phyloP scores from a whole-genome alignment of 2,888 invertebrate species.

The Teinopalpus imperialis region DNA sequence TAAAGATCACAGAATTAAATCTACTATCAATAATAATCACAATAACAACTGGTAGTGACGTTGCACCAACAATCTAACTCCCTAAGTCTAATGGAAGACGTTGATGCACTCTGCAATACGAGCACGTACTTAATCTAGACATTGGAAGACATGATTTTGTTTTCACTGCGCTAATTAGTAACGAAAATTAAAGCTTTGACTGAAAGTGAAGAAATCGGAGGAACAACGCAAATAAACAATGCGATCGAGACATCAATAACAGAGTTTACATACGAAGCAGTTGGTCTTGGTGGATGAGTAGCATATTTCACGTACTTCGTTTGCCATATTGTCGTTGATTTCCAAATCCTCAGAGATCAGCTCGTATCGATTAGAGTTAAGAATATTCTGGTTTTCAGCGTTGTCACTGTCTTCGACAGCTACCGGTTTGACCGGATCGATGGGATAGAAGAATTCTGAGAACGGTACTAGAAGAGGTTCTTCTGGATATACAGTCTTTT shows the following conservation, averaged over 20 bases:
- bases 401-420: constrained; percentile 68
- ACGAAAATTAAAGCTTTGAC: constrained; percentile 43
- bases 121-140: constrained; percentile 68
- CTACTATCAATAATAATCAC: constrained; percentile 38
- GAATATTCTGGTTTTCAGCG: constrained; percentile 71
- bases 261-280: constrained; percentile 76
- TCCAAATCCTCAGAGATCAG: constrained; percentile 63
- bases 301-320: constrained; percentile 81
- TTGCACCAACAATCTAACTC: constrained; percentile 47
- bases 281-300: constrained; percentile 57
- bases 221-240: constrained; percentile 33
- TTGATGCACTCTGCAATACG: constrained; percentile 45
- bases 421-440: constrained; percentile 67
- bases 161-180: constrained; percentile 70
- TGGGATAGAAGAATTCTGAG: constrained; percentile 66
- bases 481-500: constrained; percentile 70
- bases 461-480: constrained; percentile 68
- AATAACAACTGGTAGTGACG: constrained; percentile 37
- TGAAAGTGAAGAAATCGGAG: constrained; percentile 35
- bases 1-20: constrained; percentile 41
- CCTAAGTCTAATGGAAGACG: constrained; percentile 79
- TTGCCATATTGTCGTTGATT: constrained; percentile 81
- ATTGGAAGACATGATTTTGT: constrained; percentile 80
- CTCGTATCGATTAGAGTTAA: constrained; percentile 66
- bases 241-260: constrained; percentile 43